Percentiles rank a stretch among this genome's conserved stretches.
phyloP scores from a whole-genome alignment of 2,113 vertebrate species.

The Onychostruthus taczanowskii region DNA sequence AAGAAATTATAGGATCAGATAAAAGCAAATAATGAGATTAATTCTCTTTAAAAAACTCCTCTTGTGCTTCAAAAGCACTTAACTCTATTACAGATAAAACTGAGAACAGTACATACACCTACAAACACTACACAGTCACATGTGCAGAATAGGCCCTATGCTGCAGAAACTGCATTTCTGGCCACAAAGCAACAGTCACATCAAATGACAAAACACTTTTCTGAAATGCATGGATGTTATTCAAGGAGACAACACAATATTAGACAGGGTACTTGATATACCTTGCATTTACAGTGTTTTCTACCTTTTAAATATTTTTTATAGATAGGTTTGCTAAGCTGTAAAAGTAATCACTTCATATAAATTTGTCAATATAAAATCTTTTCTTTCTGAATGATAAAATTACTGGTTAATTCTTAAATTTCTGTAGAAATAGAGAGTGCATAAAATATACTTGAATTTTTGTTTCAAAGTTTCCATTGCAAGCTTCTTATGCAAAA shows the following conservation, averaged over 20 bases:
- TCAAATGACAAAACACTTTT: background rate
- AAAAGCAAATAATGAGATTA: slow-evolving; percentile 19
- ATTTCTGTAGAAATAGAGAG: background rate
- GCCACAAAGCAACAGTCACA: background rate
- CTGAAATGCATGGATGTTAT: background rate
- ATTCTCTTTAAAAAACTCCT: background rate
- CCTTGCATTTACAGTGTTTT: background rate
- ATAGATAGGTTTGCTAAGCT: background rate
- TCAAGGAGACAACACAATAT: background rate
- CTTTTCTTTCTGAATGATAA: background rate
- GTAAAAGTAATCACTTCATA: background rate
- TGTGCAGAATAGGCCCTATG: rapidly evolving
- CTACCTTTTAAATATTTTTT: background rate
- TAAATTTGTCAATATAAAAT: background rate
- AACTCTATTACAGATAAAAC: background rate
- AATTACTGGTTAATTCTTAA: background rate
- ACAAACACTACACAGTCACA: background rate
- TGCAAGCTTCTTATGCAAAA: background rate
- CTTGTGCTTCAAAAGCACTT: background rate
- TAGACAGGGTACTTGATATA: too few species aligned
- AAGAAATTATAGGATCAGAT: background rate
- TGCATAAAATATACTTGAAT: background rate
- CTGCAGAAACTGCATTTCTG: background rate
- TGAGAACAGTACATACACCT: background rate
- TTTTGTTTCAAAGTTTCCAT: background rate